Percentiles rank a stretch among this genome's conserved stretches.
phyloP scores from a whole-genome alignment of 2,888 invertebrate species.

The Trisateles emortualis region DNA sequence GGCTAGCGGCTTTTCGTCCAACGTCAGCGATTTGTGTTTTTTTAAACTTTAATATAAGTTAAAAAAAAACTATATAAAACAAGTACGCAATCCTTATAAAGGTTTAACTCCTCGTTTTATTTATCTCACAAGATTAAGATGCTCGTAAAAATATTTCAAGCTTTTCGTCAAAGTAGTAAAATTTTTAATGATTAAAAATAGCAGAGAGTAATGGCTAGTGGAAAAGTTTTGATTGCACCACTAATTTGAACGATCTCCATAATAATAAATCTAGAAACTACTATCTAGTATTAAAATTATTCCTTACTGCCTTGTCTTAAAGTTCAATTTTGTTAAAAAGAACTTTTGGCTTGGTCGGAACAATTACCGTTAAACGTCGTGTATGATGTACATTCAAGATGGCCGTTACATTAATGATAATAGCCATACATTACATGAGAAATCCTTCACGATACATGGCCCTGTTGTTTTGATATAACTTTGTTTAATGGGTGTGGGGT shows the following conservation, averaged over 20 bases:
- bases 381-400: slow-evolving; percentile 42
- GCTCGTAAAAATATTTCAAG: slow-evolving; percentile 43
- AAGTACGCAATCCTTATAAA: too few species aligned
- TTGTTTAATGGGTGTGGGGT: neutral
- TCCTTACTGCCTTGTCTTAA: neutral
- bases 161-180: neutral
- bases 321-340: slow-evolving; percentile 13
- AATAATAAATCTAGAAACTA: slow-evolving; percentile 25
- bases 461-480: slow-evolving; percentile 12
- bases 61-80: too few species aligned
- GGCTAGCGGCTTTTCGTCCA: too few species aligned
- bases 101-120: too few species aligned
- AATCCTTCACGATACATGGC: slow-evolving; percentile 31
- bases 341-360: slow-evolving; percentile 14
- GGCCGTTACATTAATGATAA: slow-evolving; percentile 39
- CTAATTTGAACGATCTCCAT: slow-evolving; percentile 37
- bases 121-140: too few species aligned
- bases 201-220: slow-evolving; percentile 14
- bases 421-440: slow-evolving; percentile 24
- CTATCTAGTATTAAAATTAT: neutral
- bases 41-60: too few species aligned
- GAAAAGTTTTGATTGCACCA: slow-evolving; percentile 36
- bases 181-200: slow-evolving; percentile 20
- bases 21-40: too few species aligned
- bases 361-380: slow-evolving; percentile 36